Evolutionary conservation across 2,888 invertebrate species (phyloP).

Genomic region (Chelonus formosanus): DNA sequence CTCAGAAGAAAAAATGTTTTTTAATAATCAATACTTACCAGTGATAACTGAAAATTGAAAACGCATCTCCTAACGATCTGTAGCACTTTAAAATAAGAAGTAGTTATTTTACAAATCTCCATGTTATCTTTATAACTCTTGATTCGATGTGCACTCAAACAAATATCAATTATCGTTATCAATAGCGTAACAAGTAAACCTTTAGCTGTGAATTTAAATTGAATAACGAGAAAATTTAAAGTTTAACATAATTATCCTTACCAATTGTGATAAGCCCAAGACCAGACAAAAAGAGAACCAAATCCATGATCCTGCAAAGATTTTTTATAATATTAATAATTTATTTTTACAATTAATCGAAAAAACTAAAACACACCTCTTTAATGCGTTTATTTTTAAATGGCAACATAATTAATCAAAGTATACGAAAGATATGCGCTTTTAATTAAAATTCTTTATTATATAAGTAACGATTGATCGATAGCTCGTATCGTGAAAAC

Average conservation of each 20-base stretch:
- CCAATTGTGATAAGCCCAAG: conserved; percentile 34
- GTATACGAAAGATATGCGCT: no score
- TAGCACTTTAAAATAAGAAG: conserved; percentile 11
- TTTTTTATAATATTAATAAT: background rate
- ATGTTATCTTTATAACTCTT: conserved; percentile 35
- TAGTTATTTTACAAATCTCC: background rate
- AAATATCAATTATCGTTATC: conserved; percentile 12
- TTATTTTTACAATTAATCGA: background rate
- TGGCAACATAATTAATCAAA: no score
- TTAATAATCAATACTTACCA: conserved; percentile 22
- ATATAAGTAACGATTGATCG: conserved; percentile 24
- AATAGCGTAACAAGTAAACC: conserved; percentile 28
- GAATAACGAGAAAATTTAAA: conserved; percentile 25
- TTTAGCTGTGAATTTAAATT: conserved; percentile 8
- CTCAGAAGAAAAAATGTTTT: background rate
- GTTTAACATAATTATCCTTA: conserved; percentile 36
- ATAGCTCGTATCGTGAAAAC: conserved; percentile 22
- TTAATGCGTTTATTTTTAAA: no score
- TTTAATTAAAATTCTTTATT: background rate
- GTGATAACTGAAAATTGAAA: conserved; percentile 1
- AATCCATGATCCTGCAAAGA: conserved; percentile 36
- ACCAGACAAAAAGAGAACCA: conserved; percentile 24
- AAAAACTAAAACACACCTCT: no score
- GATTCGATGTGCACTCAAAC: conserved; percentile 23
- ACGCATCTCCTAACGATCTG: conserved; percentile 24